phyloP scores from a whole-genome alignment of 2,888 invertebrate genomes.

The Pantelozetes paolii region DNA sequence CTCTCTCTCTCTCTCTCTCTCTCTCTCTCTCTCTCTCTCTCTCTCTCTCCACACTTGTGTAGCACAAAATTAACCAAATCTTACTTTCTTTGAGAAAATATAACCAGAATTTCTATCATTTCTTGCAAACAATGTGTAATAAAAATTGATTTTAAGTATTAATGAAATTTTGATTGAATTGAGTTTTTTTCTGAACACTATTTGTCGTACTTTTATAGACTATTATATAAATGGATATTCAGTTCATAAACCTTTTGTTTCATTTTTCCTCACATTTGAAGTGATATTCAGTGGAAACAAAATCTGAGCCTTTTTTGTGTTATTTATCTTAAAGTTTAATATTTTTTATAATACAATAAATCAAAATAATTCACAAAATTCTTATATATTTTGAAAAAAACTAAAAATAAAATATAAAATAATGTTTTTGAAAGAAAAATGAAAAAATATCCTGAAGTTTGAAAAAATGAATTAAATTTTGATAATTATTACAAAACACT shows the following conservation, averaged over 20 bases:
- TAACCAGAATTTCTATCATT: not conserved
- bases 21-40: no score
- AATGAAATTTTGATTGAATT: slow-evolving; percentile 17
- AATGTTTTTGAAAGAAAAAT: no score
- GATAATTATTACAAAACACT: no score
- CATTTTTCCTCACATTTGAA: not conserved
- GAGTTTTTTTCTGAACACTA: not conserved
- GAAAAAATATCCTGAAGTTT: no score
- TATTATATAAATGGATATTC: slow-evolving; percentile 21
- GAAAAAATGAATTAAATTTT: no score
- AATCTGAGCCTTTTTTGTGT: not conserved
- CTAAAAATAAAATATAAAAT: no score
- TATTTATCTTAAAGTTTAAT: slow-evolving; percentile 4
- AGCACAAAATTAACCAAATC: no score
- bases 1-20: no score
- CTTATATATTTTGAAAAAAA: not conserved
- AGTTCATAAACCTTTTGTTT: slow-evolving; percentile 14
- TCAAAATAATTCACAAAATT: not conserved
- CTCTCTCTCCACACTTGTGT: no score
- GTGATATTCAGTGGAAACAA: not conserved
- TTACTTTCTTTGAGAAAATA: no score
- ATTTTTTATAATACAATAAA: not conserved
- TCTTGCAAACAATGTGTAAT: not conserved
- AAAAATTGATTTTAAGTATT: slow-evolving; percentile 6
- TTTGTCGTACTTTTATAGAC: not conserved